phyloP scores from a whole-genome alignment of 2,113 vertebrate species.

The Lontra canadensis region DNA sequence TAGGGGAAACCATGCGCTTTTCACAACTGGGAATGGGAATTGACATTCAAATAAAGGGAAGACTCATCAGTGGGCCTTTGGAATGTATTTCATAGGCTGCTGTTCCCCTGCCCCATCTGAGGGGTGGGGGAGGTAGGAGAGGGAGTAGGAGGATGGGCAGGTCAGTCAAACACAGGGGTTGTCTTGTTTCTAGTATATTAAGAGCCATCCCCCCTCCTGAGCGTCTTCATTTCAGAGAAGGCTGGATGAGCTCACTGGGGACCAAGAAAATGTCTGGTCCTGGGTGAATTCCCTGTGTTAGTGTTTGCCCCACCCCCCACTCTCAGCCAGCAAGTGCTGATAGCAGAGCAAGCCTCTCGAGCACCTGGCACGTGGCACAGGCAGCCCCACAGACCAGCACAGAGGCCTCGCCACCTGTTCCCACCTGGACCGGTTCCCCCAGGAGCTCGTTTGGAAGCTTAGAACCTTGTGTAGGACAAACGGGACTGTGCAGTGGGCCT shows the following conservation, averaged over 20 bases:
- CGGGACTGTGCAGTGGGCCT: background rate
- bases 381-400: background rate
- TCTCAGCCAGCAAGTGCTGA: background rate
- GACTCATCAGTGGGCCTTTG: background rate
- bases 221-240: background rate
- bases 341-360: background rate
- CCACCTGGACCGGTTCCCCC: background rate
- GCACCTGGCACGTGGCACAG: background rate
- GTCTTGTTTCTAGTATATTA: background rate
- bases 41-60: constrained; percentile 1
- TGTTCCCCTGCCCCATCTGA: background rate
- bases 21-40: background rate
- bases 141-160: background rate
- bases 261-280: background rate
- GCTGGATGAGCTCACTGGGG: background rate
- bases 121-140: background rate
- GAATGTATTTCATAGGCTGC: background rate
- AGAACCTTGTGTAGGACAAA: background rate
- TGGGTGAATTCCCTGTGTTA: background rate
- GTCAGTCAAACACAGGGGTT: background rate
- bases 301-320: background rate
- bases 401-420: background rate
- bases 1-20: background rate
- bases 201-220: background rate
- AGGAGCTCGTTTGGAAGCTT: background rate